Evolutionary conservation across 2,888 invertebrate genomes (phyloP).

Genomic region (Pachliopta kotzebuea): DNA sequence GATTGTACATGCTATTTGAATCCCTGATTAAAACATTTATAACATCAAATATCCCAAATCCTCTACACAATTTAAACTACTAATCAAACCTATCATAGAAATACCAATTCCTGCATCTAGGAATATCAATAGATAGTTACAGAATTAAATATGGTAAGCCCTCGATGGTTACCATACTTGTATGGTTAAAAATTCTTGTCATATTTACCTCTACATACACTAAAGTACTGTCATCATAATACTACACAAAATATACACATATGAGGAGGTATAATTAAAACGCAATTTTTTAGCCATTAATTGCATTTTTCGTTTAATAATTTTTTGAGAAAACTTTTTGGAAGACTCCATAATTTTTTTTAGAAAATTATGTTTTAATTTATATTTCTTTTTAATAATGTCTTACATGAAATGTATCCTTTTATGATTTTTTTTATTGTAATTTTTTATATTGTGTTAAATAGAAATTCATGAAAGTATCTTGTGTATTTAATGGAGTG

Average conservation of each 20-base stretch:
- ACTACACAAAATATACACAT: neutral
- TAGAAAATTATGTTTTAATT: too few species aligned
- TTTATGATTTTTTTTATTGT: neutral
- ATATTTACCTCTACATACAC: neutral
- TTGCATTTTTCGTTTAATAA: neutral
- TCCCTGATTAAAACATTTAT: neutral
- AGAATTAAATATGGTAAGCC: neutral
- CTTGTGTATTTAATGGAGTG: neutral
- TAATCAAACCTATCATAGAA: constrained; percentile 7
- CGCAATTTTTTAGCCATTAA: neutral
- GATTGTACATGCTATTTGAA: neutral
- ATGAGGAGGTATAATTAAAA: constrained; percentile 1
- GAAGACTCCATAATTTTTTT: neutral
- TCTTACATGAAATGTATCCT: neutral
- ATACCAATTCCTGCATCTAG: constrained; percentile 1
- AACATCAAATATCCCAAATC: constrained; percentile 17
- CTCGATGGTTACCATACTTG: neutral
- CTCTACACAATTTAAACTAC: constrained; percentile 10
- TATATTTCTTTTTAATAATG: neutral
- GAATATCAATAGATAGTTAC: neutral
- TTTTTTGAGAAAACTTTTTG: neutral
- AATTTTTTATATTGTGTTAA: neutral
- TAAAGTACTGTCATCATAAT: neutral
- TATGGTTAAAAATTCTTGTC: neutral
- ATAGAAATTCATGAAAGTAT: neutral